Percentiles rank a stretch among this genome's conserved stretches.
Evolutionary conservation across 2,888 invertebrate genomes (phyloP).

Genomic region (Aphodius sticticus): DNA sequence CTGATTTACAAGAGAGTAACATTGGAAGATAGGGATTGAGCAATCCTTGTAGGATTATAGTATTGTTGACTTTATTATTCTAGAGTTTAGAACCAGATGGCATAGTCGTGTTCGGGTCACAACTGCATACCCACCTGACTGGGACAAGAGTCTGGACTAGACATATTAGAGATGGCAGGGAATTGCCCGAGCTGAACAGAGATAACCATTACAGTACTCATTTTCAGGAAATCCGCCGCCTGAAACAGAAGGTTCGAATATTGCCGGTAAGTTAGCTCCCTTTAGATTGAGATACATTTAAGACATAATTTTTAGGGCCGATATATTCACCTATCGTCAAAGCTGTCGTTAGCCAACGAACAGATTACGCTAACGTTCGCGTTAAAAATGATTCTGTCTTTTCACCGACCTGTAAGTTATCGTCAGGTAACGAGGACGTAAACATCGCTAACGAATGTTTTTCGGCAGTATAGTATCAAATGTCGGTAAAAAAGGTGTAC

Average conservation of each 20-base stretch:
- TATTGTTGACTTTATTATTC: constrained; percentile 46
- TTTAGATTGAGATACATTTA: background rate
- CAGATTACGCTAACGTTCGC: too few species aligned
- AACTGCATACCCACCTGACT: constrained; percentile 95
- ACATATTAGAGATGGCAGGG: constrained; percentile 82
- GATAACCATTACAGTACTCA: constrained; percentile 98
- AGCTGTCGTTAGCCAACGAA: too few species aligned
- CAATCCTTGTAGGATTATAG: too few species aligned
- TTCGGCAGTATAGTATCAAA: too few species aligned
- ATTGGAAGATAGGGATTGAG: too few species aligned
- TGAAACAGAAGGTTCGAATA: constrained; percentile 81
- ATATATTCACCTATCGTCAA: too few species aligned
- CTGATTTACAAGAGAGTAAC: too few species aligned
- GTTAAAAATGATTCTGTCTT: too few species aligned
- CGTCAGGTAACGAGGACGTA: too few species aligned
- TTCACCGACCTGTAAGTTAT: too few species aligned
- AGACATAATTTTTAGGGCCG: background rate
- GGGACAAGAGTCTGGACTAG: constrained; percentile 86
- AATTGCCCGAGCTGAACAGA: constrained; percentile 84
- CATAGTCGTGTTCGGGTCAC: constrained; percentile 93
- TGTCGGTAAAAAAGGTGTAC: too few species aligned
- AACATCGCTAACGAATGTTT: too few species aligned
- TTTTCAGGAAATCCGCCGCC: constrained; percentile 94
- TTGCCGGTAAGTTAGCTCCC: constrained; percentile 72
- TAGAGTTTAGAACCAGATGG: constrained; percentile 83